Evolutionary conservation across 2,888 invertebrate species (phyloP), one percentile per base, ranked within the genome.

Genomic region (Celastrina argiolus): DNA sequence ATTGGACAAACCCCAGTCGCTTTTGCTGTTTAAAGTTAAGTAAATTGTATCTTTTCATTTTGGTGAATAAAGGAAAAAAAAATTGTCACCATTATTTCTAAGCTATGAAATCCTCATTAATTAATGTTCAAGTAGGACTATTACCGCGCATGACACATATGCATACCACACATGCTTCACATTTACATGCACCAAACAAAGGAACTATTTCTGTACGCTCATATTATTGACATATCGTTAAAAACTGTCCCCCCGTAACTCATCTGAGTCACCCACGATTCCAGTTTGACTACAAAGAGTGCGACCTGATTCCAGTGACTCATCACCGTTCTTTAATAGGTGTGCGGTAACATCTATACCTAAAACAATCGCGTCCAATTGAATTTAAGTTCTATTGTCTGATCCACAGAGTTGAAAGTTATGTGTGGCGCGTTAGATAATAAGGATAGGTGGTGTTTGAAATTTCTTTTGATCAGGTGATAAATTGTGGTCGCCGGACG

Each of bases 201-300:
- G 61, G 18, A 61, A 39, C 39, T 61, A 61, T 39, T 61, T 59
- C 34, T 59, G 34, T 56, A 56, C 22, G 7, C 14, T 28, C 28
- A 31, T 61, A 36, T 12, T 61, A 61, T 61, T 61, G 61, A 61
- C 39, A 61, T 31, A 10, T 31, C 59, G 59, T 61, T 39, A 61
- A 36, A 61, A 59, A 31, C 59, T 59, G 61, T 39, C 59, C 34
- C 59, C 59, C 34, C 59, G 34, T 59, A 36, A 36, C 16, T 59
- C 68, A 67, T 58, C 69, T 69, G 68, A 67, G 68, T 66, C 66
- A 66, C 28, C 59, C 58, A 26, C 63, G 51, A 39, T 65, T 69
- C 56, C 63, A 56, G 64, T 68, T 56, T 2, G 58, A 66, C 59
- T 59, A 61, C 61, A 61, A 61, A 61, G 59, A 59, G 39, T 61